phyloP scores from a whole-genome alignment of 2,797 vertebrate species.

The Acanthurus leucopareius region DNA sequence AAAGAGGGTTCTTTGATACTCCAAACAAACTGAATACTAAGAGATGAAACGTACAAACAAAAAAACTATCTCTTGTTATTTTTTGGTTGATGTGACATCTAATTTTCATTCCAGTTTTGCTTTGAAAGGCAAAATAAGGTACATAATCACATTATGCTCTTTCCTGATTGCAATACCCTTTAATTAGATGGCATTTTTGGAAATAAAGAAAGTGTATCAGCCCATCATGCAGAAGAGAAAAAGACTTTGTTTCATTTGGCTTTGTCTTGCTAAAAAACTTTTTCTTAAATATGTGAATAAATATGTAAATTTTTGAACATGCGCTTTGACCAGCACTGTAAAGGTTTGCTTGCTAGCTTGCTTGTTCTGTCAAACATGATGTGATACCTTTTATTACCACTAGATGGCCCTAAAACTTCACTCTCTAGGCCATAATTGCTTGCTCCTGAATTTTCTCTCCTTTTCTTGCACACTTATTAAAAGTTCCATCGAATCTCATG shows the following conservation, averaged over 20 bases:
- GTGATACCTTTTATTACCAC: constrained; percentile 60
- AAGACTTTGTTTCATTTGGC: neutral
- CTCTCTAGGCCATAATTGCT: neutral
- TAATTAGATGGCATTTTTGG: neutral
- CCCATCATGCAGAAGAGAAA: neutral
- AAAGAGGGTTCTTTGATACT: neutral
- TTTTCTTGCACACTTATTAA: neutral
- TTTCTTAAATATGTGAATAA: too few species aligned
- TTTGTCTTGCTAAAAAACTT: neutral
- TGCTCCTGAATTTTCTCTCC: neutral
- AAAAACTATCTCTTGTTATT: neutral
- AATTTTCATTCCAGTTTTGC: neutral
- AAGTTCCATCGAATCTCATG: neutral
- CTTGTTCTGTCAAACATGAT: neutral
- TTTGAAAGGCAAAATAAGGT: neutral
- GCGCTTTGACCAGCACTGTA: neutral
- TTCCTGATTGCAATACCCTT: neutral
- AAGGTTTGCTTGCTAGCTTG: neutral
- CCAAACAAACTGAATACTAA: neutral
- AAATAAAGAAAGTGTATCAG: neutral
- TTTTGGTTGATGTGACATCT: neutral
- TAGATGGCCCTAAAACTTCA: constrained; percentile 72
- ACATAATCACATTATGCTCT: neutral
- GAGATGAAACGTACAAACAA: neutral
- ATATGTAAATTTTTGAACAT: neutral